These are phyloP conservation scores for Petromus typicus DNA, from an alignment of 2,113 vertebrate species.

Conservation along the genomic window DNA sequence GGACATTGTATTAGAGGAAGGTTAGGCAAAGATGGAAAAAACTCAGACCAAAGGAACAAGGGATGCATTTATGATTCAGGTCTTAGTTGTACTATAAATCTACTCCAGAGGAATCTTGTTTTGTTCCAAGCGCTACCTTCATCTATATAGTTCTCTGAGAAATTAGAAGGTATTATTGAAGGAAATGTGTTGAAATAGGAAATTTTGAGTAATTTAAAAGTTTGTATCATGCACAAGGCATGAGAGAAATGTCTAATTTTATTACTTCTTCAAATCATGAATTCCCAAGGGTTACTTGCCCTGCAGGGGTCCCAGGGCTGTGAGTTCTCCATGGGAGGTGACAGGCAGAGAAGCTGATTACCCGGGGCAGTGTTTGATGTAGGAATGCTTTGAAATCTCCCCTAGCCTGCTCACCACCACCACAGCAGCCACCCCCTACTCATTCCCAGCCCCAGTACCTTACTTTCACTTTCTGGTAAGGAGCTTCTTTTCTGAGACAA, in stretches of 20 bases:
- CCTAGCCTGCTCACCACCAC: slow-evolving; percentile 10
- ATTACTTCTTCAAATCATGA: slow-evolving; percentile 51
- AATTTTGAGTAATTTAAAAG: slow-evolving; percentile 28
- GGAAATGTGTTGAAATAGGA: not conserved
- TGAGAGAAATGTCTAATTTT: slow-evolving; percentile 63
- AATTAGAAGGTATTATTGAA: not conserved
- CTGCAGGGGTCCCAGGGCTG: slow-evolving; percentile 50
- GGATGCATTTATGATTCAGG: slow-evolving; percentile 5
- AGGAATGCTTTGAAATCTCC: slow-evolving; percentile 82
- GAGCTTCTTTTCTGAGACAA: slow-evolving; percentile 38
- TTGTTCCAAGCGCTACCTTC: not conserved
- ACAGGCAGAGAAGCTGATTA: slow-evolving; percentile 51
- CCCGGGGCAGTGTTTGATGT: slow-evolving; percentile 76
- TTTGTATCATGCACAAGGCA: slow-evolving; percentile 30
- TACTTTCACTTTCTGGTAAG: slow-evolving; percentile 47
- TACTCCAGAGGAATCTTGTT: not conserved
- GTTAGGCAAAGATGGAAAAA: not conserved
- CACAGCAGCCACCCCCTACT: not conserved
- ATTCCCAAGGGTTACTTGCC: slow-evolving; percentile 60
- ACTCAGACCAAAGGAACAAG: slow-evolving; percentile 19
- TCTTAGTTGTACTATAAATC: slow-evolving; percentile 38
- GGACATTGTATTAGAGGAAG: not conserved
- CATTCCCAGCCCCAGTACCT: not conserved
- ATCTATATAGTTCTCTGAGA: slow-evolving; percentile 26
- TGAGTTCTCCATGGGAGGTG: slow-evolving; percentile 62